Evolutionary conservation across 2,113 vertebrate genomes (phyloP).

Genomic region (Miniopterus natalensis): DNA sequence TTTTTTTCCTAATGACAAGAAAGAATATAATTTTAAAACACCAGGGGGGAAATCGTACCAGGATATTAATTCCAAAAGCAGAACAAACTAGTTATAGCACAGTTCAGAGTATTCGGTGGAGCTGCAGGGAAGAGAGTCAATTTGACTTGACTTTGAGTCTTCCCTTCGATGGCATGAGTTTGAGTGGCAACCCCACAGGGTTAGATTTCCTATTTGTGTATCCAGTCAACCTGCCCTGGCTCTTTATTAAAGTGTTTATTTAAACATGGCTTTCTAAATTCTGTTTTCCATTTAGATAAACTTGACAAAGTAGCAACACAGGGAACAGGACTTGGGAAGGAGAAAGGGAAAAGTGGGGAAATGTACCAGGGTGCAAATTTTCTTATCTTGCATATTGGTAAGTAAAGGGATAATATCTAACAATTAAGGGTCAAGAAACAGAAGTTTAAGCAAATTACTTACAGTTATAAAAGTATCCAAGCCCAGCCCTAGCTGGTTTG

Average conservation of each 20-base stretch:
- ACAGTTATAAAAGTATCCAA: neutral
- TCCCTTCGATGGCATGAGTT: neutral
- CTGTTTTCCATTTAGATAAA: neutral
- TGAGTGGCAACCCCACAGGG: neutral
- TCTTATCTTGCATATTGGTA: neutral
- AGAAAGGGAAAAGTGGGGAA: neutral
- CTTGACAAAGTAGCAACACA: neutral
- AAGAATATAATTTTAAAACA: slow-evolving; percentile 33
- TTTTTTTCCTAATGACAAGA: neutral
- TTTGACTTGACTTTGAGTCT: neutral
- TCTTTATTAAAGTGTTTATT: neutral
- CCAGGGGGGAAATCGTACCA: neutral
- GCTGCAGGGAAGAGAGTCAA: neutral
- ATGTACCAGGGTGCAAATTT: too few species aligned
- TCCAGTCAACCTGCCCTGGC: neutral
- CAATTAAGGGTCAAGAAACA: neutral
- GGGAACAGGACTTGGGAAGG: neutral
- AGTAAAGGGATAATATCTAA: neutral
- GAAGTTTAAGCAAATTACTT: neutral
- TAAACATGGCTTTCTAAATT: neutral
- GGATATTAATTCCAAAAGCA: slow-evolving; percentile 17
- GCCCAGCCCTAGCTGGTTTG: too few species aligned
- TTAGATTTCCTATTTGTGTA: neutral
- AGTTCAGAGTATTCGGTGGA: neutral
- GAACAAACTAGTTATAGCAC: neutral